Conservation (phyloP, 2,797 vertebrate genomes). For the Harpagifer antarcticus region DNA sequence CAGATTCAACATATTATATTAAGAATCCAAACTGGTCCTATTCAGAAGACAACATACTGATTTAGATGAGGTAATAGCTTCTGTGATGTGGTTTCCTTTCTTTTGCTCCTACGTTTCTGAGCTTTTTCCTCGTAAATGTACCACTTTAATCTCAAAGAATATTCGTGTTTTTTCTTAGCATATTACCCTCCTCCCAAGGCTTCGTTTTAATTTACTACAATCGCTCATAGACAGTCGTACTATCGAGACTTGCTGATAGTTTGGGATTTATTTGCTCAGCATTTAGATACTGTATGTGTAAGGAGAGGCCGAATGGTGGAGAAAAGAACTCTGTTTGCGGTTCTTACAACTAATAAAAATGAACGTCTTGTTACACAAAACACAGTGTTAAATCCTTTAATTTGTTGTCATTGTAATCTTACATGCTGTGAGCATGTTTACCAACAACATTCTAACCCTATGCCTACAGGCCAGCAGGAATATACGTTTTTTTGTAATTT, state of each 20-base stretch:
- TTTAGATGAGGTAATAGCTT: no score
- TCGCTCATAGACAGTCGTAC: background rate
- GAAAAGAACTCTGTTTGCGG: background rate
- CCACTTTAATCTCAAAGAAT: no score
- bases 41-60: no score
- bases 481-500: conserved; percentile 1
- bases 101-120: no score
- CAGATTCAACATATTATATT: no score
- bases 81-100: no score
- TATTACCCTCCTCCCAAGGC: no score
- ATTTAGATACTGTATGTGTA: background rate
- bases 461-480: background rate
- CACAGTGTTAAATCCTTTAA: background rate
- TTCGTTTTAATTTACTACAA: no score
- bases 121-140: no score
- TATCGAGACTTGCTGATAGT: background rate
- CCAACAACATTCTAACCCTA: background rate
- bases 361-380: background rate
- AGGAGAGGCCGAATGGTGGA: background rate
- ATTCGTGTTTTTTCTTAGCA: no score
- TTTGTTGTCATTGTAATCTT: background rate
- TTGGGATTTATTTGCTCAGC: conserved; percentile 12
- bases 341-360: background rate
- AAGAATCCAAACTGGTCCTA: no score
- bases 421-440: background rate